Evolutionary conservation across 2,797 vertebrate species (phyloP).

Genomic region (Buceros bicornis): DNA sequence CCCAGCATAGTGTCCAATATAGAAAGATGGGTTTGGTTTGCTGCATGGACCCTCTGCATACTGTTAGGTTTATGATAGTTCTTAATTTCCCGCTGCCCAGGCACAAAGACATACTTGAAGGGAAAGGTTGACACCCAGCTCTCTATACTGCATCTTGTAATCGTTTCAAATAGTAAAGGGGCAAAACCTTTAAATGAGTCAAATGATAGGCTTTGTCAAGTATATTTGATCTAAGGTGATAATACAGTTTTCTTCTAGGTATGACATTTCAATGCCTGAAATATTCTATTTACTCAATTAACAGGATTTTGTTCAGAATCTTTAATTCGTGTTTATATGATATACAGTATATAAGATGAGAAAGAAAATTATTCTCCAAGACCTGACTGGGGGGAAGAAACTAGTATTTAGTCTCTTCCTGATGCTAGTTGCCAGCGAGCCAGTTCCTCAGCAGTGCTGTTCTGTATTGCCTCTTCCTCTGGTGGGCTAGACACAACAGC

Average conservation of each 20-base stretch:
- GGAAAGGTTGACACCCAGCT: neutral
- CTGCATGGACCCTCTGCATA: neutral
- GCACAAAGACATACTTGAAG: neutral
- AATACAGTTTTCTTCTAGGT: neutral
- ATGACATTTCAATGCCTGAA: neutral
- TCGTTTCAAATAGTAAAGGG: neutral
- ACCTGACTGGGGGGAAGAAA: neutral
- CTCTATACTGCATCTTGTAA: neutral
- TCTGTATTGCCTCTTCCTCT: neutral
- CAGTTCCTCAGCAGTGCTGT: neutral
- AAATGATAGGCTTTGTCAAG: neutral
- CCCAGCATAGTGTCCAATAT: neutral
- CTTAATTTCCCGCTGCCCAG: neutral
- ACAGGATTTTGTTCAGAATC: neutral
- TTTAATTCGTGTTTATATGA: neutral
- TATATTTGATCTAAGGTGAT: neutral
- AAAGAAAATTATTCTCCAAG: neutral
- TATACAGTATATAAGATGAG: neutral
- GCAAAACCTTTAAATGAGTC: neutral
- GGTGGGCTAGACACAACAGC: constrained; percentile 29
- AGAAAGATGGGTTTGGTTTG: neutral
- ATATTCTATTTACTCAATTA: neutral
- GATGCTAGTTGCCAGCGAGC: neutral
- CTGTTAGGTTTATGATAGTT: neutral
- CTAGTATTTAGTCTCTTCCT: neutral